Base-by-base conservation (phyloP, 2,888 invertebrate genomes). In the Lithophane ornitopus region DNA sequence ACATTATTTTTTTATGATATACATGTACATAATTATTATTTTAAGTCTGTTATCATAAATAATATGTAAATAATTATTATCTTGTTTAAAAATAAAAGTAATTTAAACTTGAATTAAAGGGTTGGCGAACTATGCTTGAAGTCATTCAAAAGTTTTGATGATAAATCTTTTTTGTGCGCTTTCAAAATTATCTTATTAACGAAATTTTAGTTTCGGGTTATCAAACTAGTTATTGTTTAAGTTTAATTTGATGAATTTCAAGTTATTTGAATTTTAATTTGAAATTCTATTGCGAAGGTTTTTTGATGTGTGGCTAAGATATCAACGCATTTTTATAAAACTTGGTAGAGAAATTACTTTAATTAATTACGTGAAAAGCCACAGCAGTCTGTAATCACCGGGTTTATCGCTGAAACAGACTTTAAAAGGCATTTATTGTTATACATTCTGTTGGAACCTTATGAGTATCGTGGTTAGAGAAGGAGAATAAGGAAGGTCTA, bases 171-270 rank as follows among this genome's bases (percentile, higher is more conserved):
- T 79, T 80, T 54, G 44, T 65, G 26, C 58, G 28, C 34, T 69
- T 80, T 54, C 1, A 11, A 70, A 70, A 84, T 80, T 34, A 63
- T 70, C 62, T 68, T 8, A 44, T 81, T 70, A 70, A 61, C 54
- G 22, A 81, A 80, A 54, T 68, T 71, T 70, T 61, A 1, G 59
- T 49, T 46, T 14, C 16, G 11, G 65, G 39, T 65, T 67, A 65
- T 70, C 34, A 61, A 52, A 73, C 67, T 59, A 56, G 22, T 61
- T 46, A 80, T 70, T 58, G 46, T 63, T 16, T 12, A 58, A 74
- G 69, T 73, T 80, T 52, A 54, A 58, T 70, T 59, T 56, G 41
- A 62, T 39, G 46, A 34, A 19, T 58, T 41, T 44, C 14, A 63
- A 34, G 7, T 54, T n/a, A 9, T 41, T 54, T 14, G n/a, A 9